Evolutionary conservation across 1,140 invertebrate genomes (phyloP), one percentile per base, ranked within the genome.

Genomic region (Halesus radiatus): DNA sequence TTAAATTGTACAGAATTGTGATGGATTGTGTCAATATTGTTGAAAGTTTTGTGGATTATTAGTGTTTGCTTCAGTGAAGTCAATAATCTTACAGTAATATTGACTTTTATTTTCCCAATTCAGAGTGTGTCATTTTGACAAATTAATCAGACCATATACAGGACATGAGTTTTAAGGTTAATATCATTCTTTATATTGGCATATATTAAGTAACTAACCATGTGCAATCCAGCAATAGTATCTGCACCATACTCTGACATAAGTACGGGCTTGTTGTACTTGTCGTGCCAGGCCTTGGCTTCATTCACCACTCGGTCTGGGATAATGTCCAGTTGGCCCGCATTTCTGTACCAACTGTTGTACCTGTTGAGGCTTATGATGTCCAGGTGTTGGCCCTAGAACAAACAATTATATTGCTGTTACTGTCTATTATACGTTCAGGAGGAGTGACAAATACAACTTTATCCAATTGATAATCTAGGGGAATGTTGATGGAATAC

Each of bases 231-330:
- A 64, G 95, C 90, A 81, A 98, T 90, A 2, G 97, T 97, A 85
- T 99, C 98, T 1, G 96, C 97, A 10, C 98, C 98, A 87, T 99
- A 99, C 87, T 99, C 98, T 0, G 95, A 94, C 89, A 99, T 95
- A 74, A 99, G 93, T 32, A 99, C 92, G 0, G 98, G 97, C 86
- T 98, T 99, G 78, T 96, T 93, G 86, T 95, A 94, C 83, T 93
- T 94, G 13, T 92, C 90, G 85, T 95, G 90, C 96, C 97, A 99
- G 6, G 91, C 89, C n/a, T 88, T 89, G n/a, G 97, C 94, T 87
- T 98, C 96, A 26, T 92, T 89, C 26, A 93, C 88, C 0, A 99
- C 92, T 80, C 94, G 92, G 3, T 87, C 84, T 0, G 91, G 90
- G 32, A 98, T 96, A 85, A 95, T 92, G 81, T 96, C 93, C 20